Conservation (phyloP, 2,888 invertebrate genomes). For the Myathropa florea region DNA sequence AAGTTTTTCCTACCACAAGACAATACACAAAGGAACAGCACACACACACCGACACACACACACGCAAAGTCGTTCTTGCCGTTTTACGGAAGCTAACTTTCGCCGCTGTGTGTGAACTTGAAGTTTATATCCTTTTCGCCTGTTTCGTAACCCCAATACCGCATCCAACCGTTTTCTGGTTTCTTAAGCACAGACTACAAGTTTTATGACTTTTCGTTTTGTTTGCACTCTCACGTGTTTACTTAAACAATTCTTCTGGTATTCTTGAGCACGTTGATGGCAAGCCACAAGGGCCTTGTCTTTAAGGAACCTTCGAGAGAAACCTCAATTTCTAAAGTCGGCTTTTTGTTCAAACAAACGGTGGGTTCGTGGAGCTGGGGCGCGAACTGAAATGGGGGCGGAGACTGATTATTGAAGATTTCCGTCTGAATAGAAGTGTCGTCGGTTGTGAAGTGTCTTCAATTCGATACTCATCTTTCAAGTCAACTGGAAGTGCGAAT, state of each 20-base stretch:
- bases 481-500: too few relatives aligned
- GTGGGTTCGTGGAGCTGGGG: not conserved
- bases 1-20: conserved; percentile 57
- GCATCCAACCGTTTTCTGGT: conserved; percentile 18
- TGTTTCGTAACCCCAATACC: not conserved
- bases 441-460: not conserved
- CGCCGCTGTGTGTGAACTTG: conserved; percentile 36
- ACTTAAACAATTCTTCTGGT: conserved; percentile 57
- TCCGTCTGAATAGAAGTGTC: not conserved
- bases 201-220: conserved; percentile 65
- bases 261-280: conserved; percentile 34
- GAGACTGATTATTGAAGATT: not conserved
- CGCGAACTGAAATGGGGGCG: not conserved
- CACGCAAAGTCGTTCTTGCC: not conserved
- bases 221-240: conserved; percentile 56
- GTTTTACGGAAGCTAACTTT: not conserved
- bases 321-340: conserved; percentile 13
- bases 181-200: conserved; percentile 56
- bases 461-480: too few relatives aligned
- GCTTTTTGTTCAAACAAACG: not conserved
- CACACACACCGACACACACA: not conserved
- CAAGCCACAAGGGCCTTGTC: conserved; percentile 28
- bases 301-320: conserved; percentile 10
- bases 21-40: conserved; percentile 42
- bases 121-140: conserved; percentile 43